Evolutionary conservation across 2,113 vertebrate species (phyloP).

Genomic region (Misgurnus anguillicaudatus): DNA sequence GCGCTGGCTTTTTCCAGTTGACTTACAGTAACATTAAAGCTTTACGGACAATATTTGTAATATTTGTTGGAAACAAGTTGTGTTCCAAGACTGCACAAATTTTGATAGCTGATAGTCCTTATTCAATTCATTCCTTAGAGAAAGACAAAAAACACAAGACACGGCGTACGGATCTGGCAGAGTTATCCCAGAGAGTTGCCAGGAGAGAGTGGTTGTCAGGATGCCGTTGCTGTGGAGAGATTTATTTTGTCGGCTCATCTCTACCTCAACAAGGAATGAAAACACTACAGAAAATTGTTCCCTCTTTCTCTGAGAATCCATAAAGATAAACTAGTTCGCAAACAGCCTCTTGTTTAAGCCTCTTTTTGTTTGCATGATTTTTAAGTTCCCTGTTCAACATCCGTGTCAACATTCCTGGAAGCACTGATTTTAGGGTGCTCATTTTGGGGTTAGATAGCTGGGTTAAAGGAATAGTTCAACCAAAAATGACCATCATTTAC

Average conservation of each 20-base stretch:
- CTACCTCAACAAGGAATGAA: slow-evolving; percentile 62
- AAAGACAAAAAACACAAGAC: slow-evolving; percentile 68
- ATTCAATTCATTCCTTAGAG: slow-evolving; percentile 73
- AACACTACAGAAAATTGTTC: slow-evolving; percentile 23
- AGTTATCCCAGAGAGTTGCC: slow-evolving; percentile 69
- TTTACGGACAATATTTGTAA: too few relatives aligned
- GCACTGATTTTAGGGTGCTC: too few relatives aligned
- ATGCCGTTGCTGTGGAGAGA: slow-evolving; percentile 67
- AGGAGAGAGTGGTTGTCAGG: slow-evolving; percentile 68
- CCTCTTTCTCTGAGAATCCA: background rate
- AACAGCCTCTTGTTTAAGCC: background rate
- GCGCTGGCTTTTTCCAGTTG: background rate
- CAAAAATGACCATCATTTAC: too few relatives aligned
- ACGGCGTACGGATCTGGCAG: slow-evolving; percentile 70
- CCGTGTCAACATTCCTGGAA: too few relatives aligned
- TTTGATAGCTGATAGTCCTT: slow-evolving; percentile 68
- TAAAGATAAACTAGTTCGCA: background rate
- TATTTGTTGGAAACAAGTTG: too few relatives aligned
- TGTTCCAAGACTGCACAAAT: slow-evolving; percentile 59
- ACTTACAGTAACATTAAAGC: background rate
- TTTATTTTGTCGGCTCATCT: slow-evolving; percentile 71
- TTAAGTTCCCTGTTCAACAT: too few relatives aligned
- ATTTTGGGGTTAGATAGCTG: too few relatives aligned
- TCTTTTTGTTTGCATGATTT: too few relatives aligned
- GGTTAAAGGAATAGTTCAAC: too few relatives aligned